Evolutionary conservation across 2,888 invertebrate species (phyloP).

Genomic region (Cepaea hortensis): DNA sequence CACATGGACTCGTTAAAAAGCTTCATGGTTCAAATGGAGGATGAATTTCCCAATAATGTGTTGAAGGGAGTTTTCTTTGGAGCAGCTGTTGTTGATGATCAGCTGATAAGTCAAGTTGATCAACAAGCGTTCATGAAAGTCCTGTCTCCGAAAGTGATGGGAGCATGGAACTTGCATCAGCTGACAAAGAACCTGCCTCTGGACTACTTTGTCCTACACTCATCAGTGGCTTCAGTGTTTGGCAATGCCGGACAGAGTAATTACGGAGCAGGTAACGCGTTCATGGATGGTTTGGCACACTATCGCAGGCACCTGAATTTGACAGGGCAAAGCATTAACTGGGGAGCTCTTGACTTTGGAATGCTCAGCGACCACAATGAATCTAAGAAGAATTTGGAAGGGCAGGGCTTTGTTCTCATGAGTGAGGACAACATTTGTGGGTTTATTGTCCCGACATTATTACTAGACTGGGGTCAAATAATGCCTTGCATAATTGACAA

Average conservation of each 20-base stretch:
- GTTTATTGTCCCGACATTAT: slow-evolving; percentile 54
- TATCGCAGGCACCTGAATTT: slow-evolving; percentile 57
- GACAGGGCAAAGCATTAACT: slow-evolving; percentile 63
- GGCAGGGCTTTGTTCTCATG: slow-evolving; percentile 48
- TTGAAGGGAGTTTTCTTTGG: slow-evolving; percentile 65
- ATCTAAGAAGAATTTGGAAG: slow-evolving; percentile 38
- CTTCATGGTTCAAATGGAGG: slow-evolving; percentile 49
- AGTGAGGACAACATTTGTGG: slow-evolving; percentile 47
- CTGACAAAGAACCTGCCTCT: slow-evolving; percentile 54
- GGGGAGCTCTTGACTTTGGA: slow-evolving; percentile 64
- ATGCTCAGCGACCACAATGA: slow-evolving; percentile 51
- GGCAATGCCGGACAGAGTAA: slow-evolving; percentile 64
- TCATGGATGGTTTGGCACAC: slow-evolving; percentile 62
- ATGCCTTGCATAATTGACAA: slow-evolving; percentile 55
- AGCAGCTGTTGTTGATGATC: slow-evolving; percentile 59
- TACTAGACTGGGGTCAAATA: slow-evolving; percentile 52
- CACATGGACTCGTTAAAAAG: slow-evolving; percentile 51
- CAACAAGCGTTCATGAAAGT: slow-evolving; percentile 53
- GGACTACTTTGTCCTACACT: slow-evolving; percentile 66
- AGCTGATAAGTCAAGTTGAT: slow-evolving; percentile 53
- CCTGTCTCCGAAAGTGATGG: slow-evolving; percentile 61
- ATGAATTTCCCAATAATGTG: slow-evolving; percentile 33
- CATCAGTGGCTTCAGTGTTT: slow-evolving; percentile 62
- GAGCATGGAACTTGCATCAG: slow-evolving; percentile 65
- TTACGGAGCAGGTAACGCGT: slow-evolving; percentile 66